These are phyloP conservation scores for Pseudoips prasinana DNA, from an alignment of 2,888 invertebrate genomes.

Conservation along the genomic window DNA sequence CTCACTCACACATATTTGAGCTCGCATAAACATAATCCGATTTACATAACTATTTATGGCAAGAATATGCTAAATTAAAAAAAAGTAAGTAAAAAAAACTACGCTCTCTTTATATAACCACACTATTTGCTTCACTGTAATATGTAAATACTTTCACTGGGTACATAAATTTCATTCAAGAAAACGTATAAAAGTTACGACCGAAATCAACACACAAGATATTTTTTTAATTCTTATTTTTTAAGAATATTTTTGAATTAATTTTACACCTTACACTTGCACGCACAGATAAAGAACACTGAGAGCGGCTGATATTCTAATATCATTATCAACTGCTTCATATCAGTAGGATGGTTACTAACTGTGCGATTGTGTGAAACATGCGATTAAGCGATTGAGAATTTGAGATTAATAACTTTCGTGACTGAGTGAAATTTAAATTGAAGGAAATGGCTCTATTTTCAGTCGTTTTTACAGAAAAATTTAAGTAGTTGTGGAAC, in stretches of 20 bases:
- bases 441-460: too few relatives aligned
- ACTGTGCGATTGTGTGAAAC: conserved; percentile 14
- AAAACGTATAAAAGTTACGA: conserved; percentile 5
- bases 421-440: too few relatives aligned
- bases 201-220: conserved; percentile 24
- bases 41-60: conserved; percentile 19
- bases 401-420: too few relatives aligned
- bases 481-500: too few relatives aligned
- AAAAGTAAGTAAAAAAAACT: conserved; percentile 3
- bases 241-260: conserved; percentile 1
- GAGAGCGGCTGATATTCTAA: conserved; percentile 27
- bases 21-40: conserved; percentile 11
- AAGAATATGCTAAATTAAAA: conserved; percentile 9
- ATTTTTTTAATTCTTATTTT: conserved; percentile 1
- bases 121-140: conserved; percentile 12
- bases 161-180: not conserved
- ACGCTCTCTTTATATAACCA: conserved; percentile 25
- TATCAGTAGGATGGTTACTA: conserved; percentile 28
- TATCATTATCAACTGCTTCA: conserved; percentile 34
- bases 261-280: conserved; percentile 20
- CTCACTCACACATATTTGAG: conserved; percentile 11
- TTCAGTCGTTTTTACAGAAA: too few relatives aligned
- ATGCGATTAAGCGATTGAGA: conserved; percentile 1
- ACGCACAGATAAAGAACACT: conserved; percentile 26
- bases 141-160: conserved; percentile 29